Conservation (phyloP, 2,888 invertebrate genomes). For the Nemapogon koenigi region DNA sequence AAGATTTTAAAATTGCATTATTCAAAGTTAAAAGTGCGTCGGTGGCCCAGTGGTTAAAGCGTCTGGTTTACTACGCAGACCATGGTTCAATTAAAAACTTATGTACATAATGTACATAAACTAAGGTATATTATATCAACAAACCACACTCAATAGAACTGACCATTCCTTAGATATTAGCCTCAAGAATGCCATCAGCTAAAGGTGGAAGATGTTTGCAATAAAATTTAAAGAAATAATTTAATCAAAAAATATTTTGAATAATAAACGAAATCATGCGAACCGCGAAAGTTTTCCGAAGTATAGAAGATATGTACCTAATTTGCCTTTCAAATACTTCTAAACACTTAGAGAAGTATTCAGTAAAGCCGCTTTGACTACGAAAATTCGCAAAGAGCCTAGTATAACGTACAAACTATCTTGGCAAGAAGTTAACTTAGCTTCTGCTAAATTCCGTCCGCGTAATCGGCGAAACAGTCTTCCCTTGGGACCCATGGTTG, state of each 20-base stretch:
- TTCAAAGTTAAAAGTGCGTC: no score
- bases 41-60: no score
- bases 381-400: slow-evolving; percentile 51
- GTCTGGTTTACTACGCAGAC: no score
- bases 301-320: slow-evolving; percentile 41
- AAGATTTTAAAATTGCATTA: no score
- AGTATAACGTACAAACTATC: slow-evolving; percentile 59
- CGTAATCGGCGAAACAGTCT: slow-evolving; percentile 62
- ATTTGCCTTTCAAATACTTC: slow-evolving; percentile 62
- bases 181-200: no score
- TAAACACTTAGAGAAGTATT: slow-evolving; percentile 46
- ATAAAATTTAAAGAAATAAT: no score
- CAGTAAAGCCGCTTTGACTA: slow-evolving; percentile 44
- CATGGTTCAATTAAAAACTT: no score
- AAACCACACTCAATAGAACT: no score
- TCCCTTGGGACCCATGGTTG: slow-evolving; percentile 40
- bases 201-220: no score
- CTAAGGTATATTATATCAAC: no score
- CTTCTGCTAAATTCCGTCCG: slow-evolving; percentile 52
- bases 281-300: slow-evolving; percentile 17
- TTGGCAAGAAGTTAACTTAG: slow-evolving; percentile 42
- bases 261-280: slow-evolving; percentile 6
- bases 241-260: slow-evolving; percentile 8
- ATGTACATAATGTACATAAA: no score
- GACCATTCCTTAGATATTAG: no score